A percentile compares a stretch with the other conserved stretches of the same genome.
Evolutionary conservation across 2,113 vertebrate genomes (phyloP).

Genomic region (Sardina pilchardus): DNA sequence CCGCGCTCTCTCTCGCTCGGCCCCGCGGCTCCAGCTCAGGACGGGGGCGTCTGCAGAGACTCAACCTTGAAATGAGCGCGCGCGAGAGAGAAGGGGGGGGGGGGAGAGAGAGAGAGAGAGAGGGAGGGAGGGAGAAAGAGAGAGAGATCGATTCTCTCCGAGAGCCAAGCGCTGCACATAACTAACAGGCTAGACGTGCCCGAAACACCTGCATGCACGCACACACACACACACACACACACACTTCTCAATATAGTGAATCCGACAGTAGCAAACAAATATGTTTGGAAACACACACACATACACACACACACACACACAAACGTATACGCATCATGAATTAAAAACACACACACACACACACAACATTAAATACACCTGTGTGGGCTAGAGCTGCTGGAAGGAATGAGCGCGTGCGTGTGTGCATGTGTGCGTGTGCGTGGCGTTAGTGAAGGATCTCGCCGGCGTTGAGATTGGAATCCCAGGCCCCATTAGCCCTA

Average conservation of each 20-base stretch:
- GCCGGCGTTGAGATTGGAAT: too few relatives aligned
- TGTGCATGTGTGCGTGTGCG: background rate
- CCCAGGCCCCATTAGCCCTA: too few relatives aligned
- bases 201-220: background rate
- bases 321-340: background rate
- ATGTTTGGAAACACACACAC: background rate
- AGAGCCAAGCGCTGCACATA: background rate
- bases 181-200: background rate
- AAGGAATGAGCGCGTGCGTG: background rate
- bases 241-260: background rate
- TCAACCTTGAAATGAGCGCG: constrained; percentile 11
- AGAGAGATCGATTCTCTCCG: background rate
- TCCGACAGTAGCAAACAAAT: background rate
- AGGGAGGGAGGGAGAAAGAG: too few relatives aligned
- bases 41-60: background rate
- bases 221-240: background rate
- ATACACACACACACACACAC: background rate
- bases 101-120: background rate
- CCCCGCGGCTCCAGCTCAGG: background rate
- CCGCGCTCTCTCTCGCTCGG: background rate
- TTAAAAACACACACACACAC: background rate
- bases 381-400: background rate
- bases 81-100: too few relatives aligned
- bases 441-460: too few relatives aligned
- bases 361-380: background rate